A percentile compares a stretch with the other conserved stretches of the same genome.
Conservation (phyloP, 2,113 vertebrate species). For the Orthonyx spaldingii region DNA sequence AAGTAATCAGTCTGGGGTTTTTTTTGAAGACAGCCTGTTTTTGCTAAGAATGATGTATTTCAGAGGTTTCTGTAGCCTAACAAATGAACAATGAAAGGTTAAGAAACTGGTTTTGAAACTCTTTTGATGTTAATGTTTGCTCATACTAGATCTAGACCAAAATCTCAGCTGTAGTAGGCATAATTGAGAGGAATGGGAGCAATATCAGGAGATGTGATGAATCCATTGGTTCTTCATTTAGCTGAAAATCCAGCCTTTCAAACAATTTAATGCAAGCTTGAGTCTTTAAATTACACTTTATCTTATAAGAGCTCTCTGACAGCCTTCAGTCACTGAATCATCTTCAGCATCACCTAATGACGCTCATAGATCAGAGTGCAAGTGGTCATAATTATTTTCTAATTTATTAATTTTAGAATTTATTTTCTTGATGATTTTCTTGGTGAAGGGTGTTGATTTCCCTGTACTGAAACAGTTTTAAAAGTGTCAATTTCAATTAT, state of each 20-base stretch:
- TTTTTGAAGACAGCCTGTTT: neutral
- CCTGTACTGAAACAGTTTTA: neutral
- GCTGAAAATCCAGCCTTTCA: neutral
- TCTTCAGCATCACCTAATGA: neutral
- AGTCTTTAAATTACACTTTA: neutral
- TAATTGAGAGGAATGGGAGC: neutral
- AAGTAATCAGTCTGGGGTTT: neutral
- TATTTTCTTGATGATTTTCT: neutral
- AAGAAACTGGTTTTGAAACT: neutral
- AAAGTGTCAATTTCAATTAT: neutral
- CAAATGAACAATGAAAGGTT: neutral
- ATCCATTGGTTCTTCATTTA: neutral
- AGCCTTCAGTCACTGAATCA: neutral
- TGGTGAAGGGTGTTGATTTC: neutral
- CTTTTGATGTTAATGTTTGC: neutral
- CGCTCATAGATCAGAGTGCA: neutral
- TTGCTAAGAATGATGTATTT: neutral
- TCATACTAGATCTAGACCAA: neutral
- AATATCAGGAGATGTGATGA: accelerated
- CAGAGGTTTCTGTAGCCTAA: neutral
- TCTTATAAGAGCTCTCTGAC: neutral
- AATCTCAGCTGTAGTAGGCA: neutral
- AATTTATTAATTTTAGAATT: neutral
- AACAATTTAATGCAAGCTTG: neutral
- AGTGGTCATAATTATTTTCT: neutral